Evolutionary conservation across 1,140 invertebrate genomes (phyloP).

Genomic region (Drosophila sulfurigaster): DNA sequence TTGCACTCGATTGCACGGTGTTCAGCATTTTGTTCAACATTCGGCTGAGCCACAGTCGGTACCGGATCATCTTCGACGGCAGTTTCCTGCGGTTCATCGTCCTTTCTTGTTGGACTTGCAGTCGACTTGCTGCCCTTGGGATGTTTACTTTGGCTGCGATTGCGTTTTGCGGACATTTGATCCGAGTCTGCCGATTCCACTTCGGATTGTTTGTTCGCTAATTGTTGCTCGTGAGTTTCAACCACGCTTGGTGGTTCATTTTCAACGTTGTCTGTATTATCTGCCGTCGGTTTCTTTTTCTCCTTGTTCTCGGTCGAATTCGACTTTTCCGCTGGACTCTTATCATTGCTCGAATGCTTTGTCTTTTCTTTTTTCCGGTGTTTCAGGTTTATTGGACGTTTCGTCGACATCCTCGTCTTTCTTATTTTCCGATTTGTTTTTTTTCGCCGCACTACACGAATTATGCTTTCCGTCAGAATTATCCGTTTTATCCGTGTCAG

Average conservation of each 20-base stretch:
- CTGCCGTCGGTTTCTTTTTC: background rate
- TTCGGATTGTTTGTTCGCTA: slow-evolving; percentile 2
- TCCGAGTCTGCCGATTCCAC: background rate
- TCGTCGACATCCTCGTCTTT: slow-evolving; percentile 12
- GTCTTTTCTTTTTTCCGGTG: background rate
- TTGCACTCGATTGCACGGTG: too few relatives aligned
- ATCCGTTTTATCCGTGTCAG: slow-evolving; percentile 9
- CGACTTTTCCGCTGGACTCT: background rate
- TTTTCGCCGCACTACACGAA: background rate
- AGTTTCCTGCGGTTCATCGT: background rate
- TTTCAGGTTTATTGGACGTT: background rate
- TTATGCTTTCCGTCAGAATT: background rate
- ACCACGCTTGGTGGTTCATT: slow-evolving; percentile 54
- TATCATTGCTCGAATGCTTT: background rate
- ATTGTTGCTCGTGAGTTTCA: background rate
- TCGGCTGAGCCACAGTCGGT: too few relatives aligned
- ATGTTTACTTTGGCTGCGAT: background rate
- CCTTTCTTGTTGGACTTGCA: background rate
- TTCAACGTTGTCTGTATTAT: slow-evolving; percentile 49
- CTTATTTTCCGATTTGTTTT: slow-evolving; percentile 21
- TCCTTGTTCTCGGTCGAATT: background rate
- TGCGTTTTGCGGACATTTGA: background rate
- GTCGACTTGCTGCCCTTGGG: background rate
- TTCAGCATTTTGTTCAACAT: too few relatives aligned
- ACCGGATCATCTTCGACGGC: background rate